phyloP scores from a whole-genome alignment of 2,113 vertebrate species.

The Bungarus multicinctus region DNA sequence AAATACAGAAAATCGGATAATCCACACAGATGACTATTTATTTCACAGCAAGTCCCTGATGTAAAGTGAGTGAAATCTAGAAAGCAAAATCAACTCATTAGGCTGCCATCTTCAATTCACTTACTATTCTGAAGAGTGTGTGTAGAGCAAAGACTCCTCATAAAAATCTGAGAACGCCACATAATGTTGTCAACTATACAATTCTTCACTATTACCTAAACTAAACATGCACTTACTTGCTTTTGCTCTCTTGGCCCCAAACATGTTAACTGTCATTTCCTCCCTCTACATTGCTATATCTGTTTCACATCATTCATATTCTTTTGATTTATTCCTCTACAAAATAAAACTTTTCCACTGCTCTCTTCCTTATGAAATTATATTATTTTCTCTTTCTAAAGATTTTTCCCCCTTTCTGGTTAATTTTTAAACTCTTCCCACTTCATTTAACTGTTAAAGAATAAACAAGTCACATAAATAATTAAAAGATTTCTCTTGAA shows the following conservation, averaged over 20 bases:
- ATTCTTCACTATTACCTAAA: not conserved
- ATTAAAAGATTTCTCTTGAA: not conserved
- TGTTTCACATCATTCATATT: not conserved
- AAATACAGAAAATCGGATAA: conserved; percentile 39
- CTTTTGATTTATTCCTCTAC: not conserved
- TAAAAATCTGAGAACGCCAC: not conserved
- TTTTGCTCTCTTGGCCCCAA: not conserved
- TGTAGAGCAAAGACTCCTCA: not conserved
- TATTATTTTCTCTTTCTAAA: not conserved
- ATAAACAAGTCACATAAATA: not conserved
- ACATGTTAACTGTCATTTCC: not conserved
- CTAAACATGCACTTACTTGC: too few relatives aligned
- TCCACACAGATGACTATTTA: conserved; percentile 49
- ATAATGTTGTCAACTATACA: not conserved
- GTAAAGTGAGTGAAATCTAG: conserved; percentile 45
- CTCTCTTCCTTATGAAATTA: not conserved
- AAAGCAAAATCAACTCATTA: conserved; percentile 54
- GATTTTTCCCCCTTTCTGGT: not conserved
- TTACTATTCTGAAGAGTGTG: conserved; percentile 16
- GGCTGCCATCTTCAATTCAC: conserved; percentile 27
- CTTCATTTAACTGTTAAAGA: not conserved
- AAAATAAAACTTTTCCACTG: not conserved
- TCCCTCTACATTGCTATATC: not conserved
- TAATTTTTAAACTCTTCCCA: not conserved
- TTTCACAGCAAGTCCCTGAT: conserved; percentile 52